Base-by-base conservation (phyloP, 2,113 vertebrate species). In the Lamprotornis superbus region DNA sequence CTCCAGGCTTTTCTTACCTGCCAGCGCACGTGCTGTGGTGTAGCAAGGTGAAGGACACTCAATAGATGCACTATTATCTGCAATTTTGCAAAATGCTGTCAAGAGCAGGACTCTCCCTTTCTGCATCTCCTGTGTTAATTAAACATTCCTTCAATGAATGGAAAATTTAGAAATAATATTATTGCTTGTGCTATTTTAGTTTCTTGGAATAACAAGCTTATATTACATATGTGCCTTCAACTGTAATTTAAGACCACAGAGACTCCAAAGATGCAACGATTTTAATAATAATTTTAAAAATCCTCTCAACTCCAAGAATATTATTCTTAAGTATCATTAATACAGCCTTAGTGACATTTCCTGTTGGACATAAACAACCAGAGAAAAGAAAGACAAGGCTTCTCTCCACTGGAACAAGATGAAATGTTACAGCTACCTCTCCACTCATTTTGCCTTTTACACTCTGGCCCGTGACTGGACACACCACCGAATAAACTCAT, bases 391-490 rank as follows among this genome's bases (percentile, higher is more conserved):
- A 11, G 11, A 52, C 1, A 7, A 61, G 56, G 55, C 7, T 46
- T 5, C 42, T 18, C 39, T 84, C 55, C 73, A 59, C 37, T 22
- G 15, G 12, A 69, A 55, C 16, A 87, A 74, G 27, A 27, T 35
- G 13, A 73, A 77, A 27, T 1, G 2, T 57, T 44, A 70, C 5
- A 47, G n/a, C 10, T 42, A 61, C 14, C 25, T 49, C 76, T 27
- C 46, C 0, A n/a, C 14, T 46, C 24, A 11, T 35, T 85, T 65
- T 78, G 55, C n/a, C 40, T 76, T 73, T 56, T 18, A 59, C 8
- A 2, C 25, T 35, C 27, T 5, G 1, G 50, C 33, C 27, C 1
- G 1, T 28, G 50, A 40, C 37, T 47, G 31, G 0, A 3, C 12
- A 59, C 0, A 1, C 30, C 19, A 55, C 18, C 46, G 10, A 9